These are phyloP conservation scores for Melanargia galathea DNA, from an alignment of 2,888 invertebrate species.

Conservation along the genomic window DNA sequence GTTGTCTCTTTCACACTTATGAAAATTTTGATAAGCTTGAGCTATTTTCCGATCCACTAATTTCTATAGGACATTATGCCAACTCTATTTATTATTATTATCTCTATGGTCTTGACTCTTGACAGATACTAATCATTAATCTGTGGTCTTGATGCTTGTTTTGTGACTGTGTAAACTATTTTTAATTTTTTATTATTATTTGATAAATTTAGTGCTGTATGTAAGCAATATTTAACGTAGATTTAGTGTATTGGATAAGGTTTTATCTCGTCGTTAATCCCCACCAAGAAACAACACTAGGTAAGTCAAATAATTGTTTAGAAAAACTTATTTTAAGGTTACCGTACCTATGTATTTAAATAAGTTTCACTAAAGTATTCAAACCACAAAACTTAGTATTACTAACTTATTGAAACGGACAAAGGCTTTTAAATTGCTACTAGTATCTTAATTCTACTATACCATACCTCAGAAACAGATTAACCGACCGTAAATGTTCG, in stretches of 20 bases:
- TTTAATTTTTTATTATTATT: too few relatives aligned
- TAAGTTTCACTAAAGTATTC: too few relatives aligned
- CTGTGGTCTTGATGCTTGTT: too few relatives aligned
- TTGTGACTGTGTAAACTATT: not conserved
- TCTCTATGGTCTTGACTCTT: too few relatives aligned
- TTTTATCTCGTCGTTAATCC: not conserved
- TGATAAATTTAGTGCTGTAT: not conserved
- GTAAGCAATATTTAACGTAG: not conserved
- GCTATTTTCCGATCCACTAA: too few relatives aligned
- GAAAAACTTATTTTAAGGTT: slow-evolving; percentile 1
- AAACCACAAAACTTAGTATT: not conserved
- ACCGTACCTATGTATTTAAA: not conserved
- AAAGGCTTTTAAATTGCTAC: not conserved
- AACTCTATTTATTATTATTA: too few relatives aligned
- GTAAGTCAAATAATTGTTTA: not conserved
- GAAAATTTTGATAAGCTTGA: too few relatives aligned
- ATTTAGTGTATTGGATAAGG: not conserved
- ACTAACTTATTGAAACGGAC: not conserved
- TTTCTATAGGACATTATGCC: too few relatives aligned
- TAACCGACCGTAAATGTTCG: not conserved
- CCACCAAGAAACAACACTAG: not conserved
- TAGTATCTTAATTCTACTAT: not conserved
- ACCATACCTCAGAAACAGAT: not conserved
- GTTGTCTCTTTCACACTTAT: too few relatives aligned
- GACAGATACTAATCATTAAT: too few relatives aligned